Evolutionary conservation across 2,888 invertebrate genomes (phyloP), one percentile per base, ranked within the genome.

Genomic region (Rhorus exstirpatorius): DNA sequence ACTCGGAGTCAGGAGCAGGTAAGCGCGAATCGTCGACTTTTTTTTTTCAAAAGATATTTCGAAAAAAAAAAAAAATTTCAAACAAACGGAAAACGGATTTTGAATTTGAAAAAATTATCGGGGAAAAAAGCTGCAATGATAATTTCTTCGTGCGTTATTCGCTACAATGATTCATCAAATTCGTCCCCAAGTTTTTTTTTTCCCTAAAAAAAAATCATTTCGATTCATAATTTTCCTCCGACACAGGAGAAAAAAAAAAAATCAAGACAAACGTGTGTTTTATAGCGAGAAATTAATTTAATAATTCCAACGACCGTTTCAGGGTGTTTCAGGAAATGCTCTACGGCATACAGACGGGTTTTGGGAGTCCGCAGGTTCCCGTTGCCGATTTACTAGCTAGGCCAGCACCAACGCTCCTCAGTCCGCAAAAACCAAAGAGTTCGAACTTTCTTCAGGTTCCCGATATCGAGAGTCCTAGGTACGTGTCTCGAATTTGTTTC

Each of bases 241-340:
- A n/a, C n/a, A n/a, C n/a, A n/a, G n/a, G n/a, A n/a, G n/a, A n/a
- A n/a, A n/a, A n/a, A n/a, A n/a, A n/a, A n/a, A n/a, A n/a, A n/a
- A n/a, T n/a, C n/a, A n/a, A n/a, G n/a, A n/a, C n/a, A n/a, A n/a
- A n/a, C n/a, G n/a, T n/a, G n/a, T n/a, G n/a, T n/a, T n/a, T n/a
- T n/a, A n/a, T n/a, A n/a, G n/a, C n/a, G n/a, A 1, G 12, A 31
- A 44, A 17, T 14, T 6, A 53, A 14, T 44, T 0, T 19, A 71
- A 38, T 63, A 49, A 77, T 49, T 35, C 44, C 53, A 26, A 19
- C 55, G 7, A 60, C 12, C 63, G 63, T 82, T 91, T 0, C 93
- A 96, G 97, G 87, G 97, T 97, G n/a, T 97, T 96, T 92, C 97
- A 98, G 94, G 98, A 98, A 94, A 98, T 98, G 98, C 93, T 98